Percentiles rank a stretch among this genome's conserved stretches.
Evolutionary conservation across 2,888 invertebrate species (phyloP).

Genomic region (Leptinotarsa juncta): DNA sequence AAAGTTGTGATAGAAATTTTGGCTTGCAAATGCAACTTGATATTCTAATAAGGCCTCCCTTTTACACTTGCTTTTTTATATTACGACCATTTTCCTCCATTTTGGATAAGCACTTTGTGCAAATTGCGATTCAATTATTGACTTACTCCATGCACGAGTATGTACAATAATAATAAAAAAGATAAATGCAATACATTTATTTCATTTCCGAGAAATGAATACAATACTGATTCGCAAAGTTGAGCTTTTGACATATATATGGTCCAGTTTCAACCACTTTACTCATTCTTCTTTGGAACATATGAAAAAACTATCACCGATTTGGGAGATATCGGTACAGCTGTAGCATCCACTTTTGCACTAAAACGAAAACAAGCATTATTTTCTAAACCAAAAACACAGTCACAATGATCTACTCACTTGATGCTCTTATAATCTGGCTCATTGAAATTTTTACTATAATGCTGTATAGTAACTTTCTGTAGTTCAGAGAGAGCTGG

Average conservation of each 20-base stretch:
- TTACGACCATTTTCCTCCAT: too few species aligned
- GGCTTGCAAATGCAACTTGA: too few species aligned
- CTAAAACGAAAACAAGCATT: slow-evolving; percentile 65
- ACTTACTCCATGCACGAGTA: too few species aligned
- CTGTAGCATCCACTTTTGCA: slow-evolving; percentile 69
- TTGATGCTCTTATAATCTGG: slow-evolving; percentile 63
- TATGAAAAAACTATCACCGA: slow-evolving; percentile 78
- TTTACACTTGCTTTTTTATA: too few species aligned
- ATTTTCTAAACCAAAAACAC: neutral
- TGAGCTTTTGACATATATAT: neutral
- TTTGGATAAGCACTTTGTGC: too few species aligned
- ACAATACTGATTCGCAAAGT: slow-evolving; percentile 13
- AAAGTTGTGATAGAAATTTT: too few species aligned
- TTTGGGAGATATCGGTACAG: slow-evolving; percentile 72
- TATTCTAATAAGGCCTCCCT: too few species aligned
- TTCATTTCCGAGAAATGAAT: slow-evolving; percentile 14
- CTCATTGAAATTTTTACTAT: slow-evolving; percentile 69
- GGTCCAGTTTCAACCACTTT: slow-evolving; percentile 3
- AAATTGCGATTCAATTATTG: too few species aligned
- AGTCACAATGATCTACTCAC: slow-evolving; percentile 55
- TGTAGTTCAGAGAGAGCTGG: slow-evolving; percentile 68
- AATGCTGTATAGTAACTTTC: slow-evolving; percentile 72
- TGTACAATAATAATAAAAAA: neutral
- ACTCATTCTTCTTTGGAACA: slow-evolving; percentile 69
- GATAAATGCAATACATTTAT: slow-evolving; percentile 15